Base-by-base conservation (phyloP, 1,140 invertebrate species). In the Medauroidea extradentata region DNA sequence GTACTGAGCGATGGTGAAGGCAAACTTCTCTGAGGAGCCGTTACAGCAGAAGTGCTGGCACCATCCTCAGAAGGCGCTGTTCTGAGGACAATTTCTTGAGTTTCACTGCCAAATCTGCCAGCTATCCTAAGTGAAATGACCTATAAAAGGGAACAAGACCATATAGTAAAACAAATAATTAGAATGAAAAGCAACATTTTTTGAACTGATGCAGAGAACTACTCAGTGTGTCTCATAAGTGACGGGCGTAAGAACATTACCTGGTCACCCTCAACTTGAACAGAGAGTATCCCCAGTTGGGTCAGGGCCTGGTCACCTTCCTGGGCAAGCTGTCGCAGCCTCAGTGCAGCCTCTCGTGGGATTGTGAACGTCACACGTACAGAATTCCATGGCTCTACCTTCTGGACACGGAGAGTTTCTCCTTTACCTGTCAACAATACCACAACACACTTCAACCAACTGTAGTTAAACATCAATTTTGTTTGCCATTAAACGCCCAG, bases 311-410 rank as follows among this genome's bases (percentile, higher is more conserved):
- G 79, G 71, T 91, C 92, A 64, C 94, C 92, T 73, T 91, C 88
- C 71, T 91, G 87, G 59, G 94, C 94, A 69, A 98, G 79, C 72
- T 92, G 89, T 68, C 93, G 84, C 69, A 98, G 80, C 65, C 91
- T 84, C 66, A 88, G 76, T 65, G 94, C 95, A 71, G 95, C 95
- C 77, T 96, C 94, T 73, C 89, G 86, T 64, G 94, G 94, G 78
- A 98, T 93, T 70, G 93, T 94, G 80, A 98, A 90, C 76, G 94
- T 97, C 73, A 98, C 93, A 77, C 92, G 87, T 65, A 98, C 94
- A 70, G 93, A 94, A 80, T 97, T 96, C 94, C 94, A 97, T 83
- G 94, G 94, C 84, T 98, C 94, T 79, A 97, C 90, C 83, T 97
- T 91, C 64, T 84, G 83, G 57, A 89, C 81, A 68, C 75, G 76